Evolutionary conservation across 64 coral and sea anemone genomes (phyloP), one percentile per base, ranked within the genome.

Genomic region (Pachyseris speciosa): DNA sequence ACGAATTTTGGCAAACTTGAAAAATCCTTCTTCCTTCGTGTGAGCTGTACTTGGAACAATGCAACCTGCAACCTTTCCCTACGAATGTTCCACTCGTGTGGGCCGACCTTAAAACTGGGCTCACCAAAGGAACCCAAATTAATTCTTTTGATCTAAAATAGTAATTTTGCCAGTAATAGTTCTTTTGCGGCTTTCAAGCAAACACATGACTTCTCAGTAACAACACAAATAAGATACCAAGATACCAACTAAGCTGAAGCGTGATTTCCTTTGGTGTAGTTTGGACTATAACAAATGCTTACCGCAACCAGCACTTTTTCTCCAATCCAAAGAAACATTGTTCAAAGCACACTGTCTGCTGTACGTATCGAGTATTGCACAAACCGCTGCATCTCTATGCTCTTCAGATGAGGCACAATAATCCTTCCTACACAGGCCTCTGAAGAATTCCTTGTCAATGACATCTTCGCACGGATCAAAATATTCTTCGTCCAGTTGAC

Each of bases 311-410:
- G 11, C 34, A 0, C 19, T 19, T 61, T 9, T 2, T 63, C 77
- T 81, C 77, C 77, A 81, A 8, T 7, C 13, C 49, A 81, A 13
- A 3, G 7, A 9, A 13, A 25, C 9, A 13, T 34, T 34, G 36
- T 81, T 81, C 22, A 59, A 11, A 41, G 51, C 33, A 10, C 77
- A 81, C 32, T 61, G 52, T 81, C 34, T 59, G 55, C 77, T 81
- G 77, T 81, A 81, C 12, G 8, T 19, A 20, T 57, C 11, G 3
- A 81, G n/a, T 2, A 81, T 63, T 1, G 53, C 77, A 61, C 77
- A 81, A 12, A 9, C 29, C 45, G 44, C 41, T 51, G 22, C 73
- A 9, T 16, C 17, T 19, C 11, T 22, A 61, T 61, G 22, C 2
- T 24, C 0, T 3, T 25, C 10, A 10, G 16, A 7, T 19, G 19